These are phyloP conservation scores for Diphyllodes magnificus DNA, from an alignment of 2,113 vertebrate species.

Conservation along the genomic window DNA sequence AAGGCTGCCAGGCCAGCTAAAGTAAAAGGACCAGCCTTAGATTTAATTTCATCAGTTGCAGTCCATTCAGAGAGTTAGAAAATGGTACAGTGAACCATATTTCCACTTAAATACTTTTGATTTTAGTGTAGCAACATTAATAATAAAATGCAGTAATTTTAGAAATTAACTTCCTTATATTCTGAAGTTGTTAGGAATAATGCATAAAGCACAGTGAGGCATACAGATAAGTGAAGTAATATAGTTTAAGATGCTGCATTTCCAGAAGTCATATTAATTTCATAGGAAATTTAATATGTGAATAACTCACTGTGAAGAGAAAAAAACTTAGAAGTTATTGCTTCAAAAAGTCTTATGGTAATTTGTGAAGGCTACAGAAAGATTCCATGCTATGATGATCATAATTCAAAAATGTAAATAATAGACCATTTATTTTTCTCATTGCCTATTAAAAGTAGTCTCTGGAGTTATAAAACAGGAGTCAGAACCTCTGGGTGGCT, in stretches of 20 bases:
- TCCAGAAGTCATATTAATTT: constrained; percentile 42
- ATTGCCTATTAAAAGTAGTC: neutral
- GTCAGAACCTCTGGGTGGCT: constrained; percentile 1
- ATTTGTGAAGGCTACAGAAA: neutral
- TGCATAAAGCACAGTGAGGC: constrained; percentile 15
- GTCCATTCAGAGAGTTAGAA: neutral
- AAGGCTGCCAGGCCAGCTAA: neutral
- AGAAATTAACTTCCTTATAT: constrained; percentile 18
- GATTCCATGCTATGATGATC: neutral
- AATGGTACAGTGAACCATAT: neutral
- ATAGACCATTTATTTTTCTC: constrained; percentile 27
- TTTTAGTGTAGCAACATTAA: constrained; percentile 1
- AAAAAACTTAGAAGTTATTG: constrained; percentile 21
- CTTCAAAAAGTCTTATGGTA: neutral
- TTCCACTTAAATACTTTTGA: neutral
- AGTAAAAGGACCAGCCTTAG: neutral
- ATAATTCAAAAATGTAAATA: constrained; percentile 27
- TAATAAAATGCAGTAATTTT: constrained; percentile 44
- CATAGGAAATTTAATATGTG: constrained; percentile 45
- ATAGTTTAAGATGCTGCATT: constrained; percentile 35
- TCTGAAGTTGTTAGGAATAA: constrained; percentile 43
- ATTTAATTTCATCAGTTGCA: neutral
- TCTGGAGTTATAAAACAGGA: neutral
- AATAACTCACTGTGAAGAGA: constrained; percentile 28
- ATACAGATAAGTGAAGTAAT: constrained; percentile 30